Conservation (phyloP, 2,888 invertebrate species). For the Salpingus planirostris region DNA sequence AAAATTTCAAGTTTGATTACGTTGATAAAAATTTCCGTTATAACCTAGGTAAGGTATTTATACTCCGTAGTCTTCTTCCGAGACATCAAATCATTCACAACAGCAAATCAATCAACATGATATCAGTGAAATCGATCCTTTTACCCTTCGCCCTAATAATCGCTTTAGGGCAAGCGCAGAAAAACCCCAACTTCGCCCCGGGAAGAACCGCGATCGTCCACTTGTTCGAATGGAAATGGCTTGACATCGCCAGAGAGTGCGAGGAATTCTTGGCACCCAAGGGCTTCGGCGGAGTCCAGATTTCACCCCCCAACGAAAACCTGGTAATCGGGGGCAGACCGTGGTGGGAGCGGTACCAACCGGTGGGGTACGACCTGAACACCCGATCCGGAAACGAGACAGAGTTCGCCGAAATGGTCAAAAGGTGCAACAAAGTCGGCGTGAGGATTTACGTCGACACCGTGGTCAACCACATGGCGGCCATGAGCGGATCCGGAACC, state of each 20-base stretch:
- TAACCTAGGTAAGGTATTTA: too few relatives aligned
- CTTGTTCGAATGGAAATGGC: conserved; percentile 76
- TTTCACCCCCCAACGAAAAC: conserved; percentile 71
- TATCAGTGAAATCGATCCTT: neutral
- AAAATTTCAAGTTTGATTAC: too few relatives aligned
- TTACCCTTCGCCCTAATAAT: neutral
- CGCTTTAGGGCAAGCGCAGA: too few relatives aligned
- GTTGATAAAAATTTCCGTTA: too few relatives aligned
- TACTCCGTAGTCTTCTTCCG: too few relatives aligned
- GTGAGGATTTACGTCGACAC: conserved; percentile 69
- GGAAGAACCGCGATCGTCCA: conserved; percentile 62
- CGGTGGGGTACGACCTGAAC: conserved; percentile 65
- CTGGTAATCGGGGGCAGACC: conserved; percentile 52
- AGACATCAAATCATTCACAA: too few relatives aligned
- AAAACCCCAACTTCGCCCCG: conserved; percentile 49
- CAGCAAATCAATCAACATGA: too few relatives aligned
- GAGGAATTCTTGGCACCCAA: conserved; percentile 64
- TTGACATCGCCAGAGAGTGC: conserved; percentile 71
- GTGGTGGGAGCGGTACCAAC: conserved; percentile 89
- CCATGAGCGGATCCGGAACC: conserved; percentile 46
- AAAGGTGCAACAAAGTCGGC: conserved; percentile 69
- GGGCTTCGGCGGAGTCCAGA: conserved; percentile 67
- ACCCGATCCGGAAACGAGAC: conserved; percentile 71
- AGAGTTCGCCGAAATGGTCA: conserved; percentile 67
- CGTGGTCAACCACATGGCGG: conserved; percentile 71